Conservation (phyloP, 2,888 invertebrate genomes). For the Cheilosia vernalis region DNA sequence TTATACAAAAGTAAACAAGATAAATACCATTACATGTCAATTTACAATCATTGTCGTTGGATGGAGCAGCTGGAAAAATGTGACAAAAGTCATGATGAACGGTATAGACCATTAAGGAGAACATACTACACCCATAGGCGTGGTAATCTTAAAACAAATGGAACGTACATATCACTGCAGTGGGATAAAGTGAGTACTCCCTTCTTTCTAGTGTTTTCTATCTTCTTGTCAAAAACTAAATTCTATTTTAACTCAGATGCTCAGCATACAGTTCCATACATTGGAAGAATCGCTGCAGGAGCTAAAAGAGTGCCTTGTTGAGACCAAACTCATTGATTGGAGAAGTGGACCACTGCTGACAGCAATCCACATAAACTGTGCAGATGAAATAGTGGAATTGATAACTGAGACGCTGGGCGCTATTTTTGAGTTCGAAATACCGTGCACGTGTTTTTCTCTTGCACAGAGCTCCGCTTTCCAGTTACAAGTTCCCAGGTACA, state of each 20-base stretch:
- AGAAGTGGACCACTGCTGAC: slow-evolving; percentile 78
- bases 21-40: slow-evolving; percentile 79
- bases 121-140: slow-evolving; percentile 78
- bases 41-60: slow-evolving; percentile 81
- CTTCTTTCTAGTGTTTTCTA: background rate
- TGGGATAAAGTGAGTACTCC: slow-evolving; percentile 76
- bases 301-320: slow-evolving; percentile 78
- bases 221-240: background rate
- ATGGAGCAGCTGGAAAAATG: slow-evolving; percentile 76
- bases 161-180: slow-evolving; percentile 80
- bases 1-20: slow-evolving; percentile 78
- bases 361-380: slow-evolving; percentile 77
- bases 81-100: slow-evolving; percentile 46
- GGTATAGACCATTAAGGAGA: slow-evolving; percentile 78
- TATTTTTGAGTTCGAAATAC: slow-evolving; percentile 76
- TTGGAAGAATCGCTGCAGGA: slow-evolving; percentile 78
- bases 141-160: slow-evolving; percentile 77
- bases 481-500: slow-evolving; percentile 70
- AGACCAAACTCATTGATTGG: slow-evolving; percentile 79
- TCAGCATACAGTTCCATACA: slow-evolving; percentile 80
- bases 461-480: slow-evolving; percentile 70
- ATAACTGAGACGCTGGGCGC: slow-evolving; percentile 74
- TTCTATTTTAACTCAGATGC: slow-evolving; percentile 69
- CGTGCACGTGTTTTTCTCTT: slow-evolving; percentile 78
- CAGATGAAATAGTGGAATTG: slow-evolving; percentile 77